Evolutionary conservation across 2,113 vertebrate species (phyloP), one percentile per base, ranked within the genome.

Genomic region (Neodontobutis hainanensis): DNA sequence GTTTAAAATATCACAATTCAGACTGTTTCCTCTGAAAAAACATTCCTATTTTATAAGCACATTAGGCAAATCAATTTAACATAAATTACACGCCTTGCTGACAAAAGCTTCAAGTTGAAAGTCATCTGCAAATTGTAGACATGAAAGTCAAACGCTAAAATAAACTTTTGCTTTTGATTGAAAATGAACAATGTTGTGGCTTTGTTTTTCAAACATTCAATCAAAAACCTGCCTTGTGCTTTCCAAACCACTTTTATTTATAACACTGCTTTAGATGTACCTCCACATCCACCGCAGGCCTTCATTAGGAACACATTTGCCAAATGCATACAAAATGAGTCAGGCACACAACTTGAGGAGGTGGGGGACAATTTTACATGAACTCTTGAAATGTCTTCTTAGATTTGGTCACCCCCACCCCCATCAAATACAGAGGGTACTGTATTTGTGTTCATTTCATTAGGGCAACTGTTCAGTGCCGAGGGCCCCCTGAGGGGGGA

Each of bases 31-130:
- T 59, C 65, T 32, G 78, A 86, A 85, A 81, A 72, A 53, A 63
- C 75, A 87, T 81, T 89, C 82, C 84, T 88, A 91, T 92, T 92
- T 93, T 87, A 89, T 90, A 93, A 93, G 91, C 90, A 93, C 89
- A 91, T 93, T 92, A 93, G 81, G 89, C 89, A 92, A 93, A 93
- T 93, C 92, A 93, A 93, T 92, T 93, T 93, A 91, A 91, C 92
- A 93, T 93, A 93, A 93, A 93, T 93, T 93, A 92, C 87, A 92
- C 87, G 92, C 89, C 85, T 83, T 58, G 75, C 65, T 79, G 82
- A 91, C 89, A 92, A 92, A 92, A 78, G 80, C 88, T 64, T 61
- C 0, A 84, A 90, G 88, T 91, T 92, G 88, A 93, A 93, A 92
- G 92, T 92, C 92, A 89, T 87, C 77, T 74, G 78, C 79, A 89